Evolutionary conservation across 1,140 invertebrate species (phyloP).

Genomic region (Trichoplusia ni): DNA sequence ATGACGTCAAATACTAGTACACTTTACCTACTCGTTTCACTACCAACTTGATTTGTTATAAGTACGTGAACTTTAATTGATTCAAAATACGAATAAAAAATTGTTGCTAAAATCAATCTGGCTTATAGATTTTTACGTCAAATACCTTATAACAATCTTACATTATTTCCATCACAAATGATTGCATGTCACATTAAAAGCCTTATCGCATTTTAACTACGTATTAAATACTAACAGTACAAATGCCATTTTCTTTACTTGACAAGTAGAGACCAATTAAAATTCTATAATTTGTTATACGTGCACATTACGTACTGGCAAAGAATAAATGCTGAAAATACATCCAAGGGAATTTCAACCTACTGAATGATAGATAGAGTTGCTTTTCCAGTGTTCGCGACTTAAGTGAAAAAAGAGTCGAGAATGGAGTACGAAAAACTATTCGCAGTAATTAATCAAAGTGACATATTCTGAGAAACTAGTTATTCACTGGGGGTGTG

Average conservation of each 20-base stretch:
- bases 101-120: not conserved
- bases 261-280: conserved; percentile 5
- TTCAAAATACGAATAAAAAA: not conserved
- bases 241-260: conserved; percentile 10
- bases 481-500: not conserved
- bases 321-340: not conserved
- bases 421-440: not conserved
- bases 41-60: no score
- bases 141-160: not conserved
- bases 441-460: conserved; percentile 8
- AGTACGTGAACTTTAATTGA: no score
- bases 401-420: not conserved
- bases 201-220: not conserved
- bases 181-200: conserved; percentile 3
- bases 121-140: not conserved
- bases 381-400: not conserved
- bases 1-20: no score
- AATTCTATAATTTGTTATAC: conserved; percentile 13
- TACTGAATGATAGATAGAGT: not conserved
- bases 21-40: no score
- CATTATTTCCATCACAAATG: not conserved
- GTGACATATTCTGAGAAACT: not conserved
- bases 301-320: not conserved
- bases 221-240: conserved; percentile 1
- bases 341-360: not conserved